Evolutionary conservation across 2,888 invertebrate species (phyloP).

Genomic region (Sabellastarte sp.): DNA sequence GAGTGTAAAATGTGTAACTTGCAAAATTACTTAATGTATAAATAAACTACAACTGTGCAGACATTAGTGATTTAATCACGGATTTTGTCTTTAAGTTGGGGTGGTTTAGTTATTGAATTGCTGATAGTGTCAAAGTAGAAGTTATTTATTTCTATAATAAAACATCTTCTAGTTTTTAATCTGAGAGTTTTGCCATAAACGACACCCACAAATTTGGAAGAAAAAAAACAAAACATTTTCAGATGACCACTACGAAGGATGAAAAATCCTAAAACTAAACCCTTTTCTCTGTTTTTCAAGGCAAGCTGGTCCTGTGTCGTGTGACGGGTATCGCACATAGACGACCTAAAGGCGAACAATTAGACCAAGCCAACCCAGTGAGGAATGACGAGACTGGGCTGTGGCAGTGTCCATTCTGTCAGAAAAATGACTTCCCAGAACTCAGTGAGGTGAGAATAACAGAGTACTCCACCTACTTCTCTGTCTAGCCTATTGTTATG

Average conservation of each 20-base stretch:
- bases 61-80: not conserved
- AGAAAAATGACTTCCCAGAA: slow-evolving; percentile 93
- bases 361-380: slow-evolving; percentile 94
- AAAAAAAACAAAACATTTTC: no score
- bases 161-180: no score
- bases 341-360: slow-evolving; percentile 87
- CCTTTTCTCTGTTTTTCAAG: slow-evolving; percentile 44
- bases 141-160: no score
- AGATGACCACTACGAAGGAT: no score
- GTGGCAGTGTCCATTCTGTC: slow-evolving; percentile 97
- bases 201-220: no score
- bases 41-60: not conserved
- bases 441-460: slow-evolving; percentile 76
- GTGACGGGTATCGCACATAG: slow-evolving; percentile 75
- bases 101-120: no score
- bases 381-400: slow-evolving; percentile 89
- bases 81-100: no score
- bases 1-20: not conserved
- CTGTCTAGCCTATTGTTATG: no score
- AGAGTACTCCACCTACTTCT: no score
- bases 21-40: not conserved
- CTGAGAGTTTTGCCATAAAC: no score
- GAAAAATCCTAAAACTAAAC: no score
- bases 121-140: no score
- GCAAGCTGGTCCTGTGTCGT: slow-evolving; percentile 67